A percentile compares a stretch with the other conserved stretches of the same genome.
Conservation (phyloP, 2,797 vertebrate genomes). For the Gymnothorax reevesii region DNA sequence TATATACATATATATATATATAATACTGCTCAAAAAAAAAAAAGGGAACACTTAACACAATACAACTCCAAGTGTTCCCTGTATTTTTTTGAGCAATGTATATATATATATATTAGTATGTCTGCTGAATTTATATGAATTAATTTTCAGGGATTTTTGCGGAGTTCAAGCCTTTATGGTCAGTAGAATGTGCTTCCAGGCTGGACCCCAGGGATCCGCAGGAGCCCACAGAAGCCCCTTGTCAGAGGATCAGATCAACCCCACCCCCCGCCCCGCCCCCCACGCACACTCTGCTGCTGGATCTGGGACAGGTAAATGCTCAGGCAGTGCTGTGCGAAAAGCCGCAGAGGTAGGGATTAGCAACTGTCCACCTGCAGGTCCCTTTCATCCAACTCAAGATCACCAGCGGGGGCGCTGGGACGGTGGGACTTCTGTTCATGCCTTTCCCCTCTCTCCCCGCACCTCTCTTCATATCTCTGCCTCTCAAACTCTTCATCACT, state of each 20-base stretch:
- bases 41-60: too few relatives aligned
- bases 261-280: slow-evolving; percentile 20
- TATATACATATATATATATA: too few relatives aligned
- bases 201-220: neutral
- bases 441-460: slow-evolving; percentile 52
- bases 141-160: neutral
- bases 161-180: neutral
- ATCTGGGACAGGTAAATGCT: slow-evolving; percentile 64
- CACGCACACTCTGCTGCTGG: slow-evolving; percentile 43
- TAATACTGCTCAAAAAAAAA: too few relatives aligned
- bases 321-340: slow-evolving; percentile 54
- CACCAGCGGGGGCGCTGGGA: slow-evolving; percentile 58
- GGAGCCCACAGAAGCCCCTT: neutral
- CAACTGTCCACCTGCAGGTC: slow-evolving; percentile 61
- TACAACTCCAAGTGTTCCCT: too few relatives aligned
- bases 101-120: too few relatives aligned
- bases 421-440: slow-evolving; percentile 33
- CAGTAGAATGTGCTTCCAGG: neutral
- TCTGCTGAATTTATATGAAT: neutral
- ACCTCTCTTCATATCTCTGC: neutral
- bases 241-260: slow-evolving; percentile 20
- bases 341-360: slow-evolving; percentile 67
- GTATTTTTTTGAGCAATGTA: neutral
- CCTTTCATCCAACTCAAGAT: slow-evolving; percentile 76
- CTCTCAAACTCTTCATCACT: neutral